A percentile compares a stretch with the other conserved stretches of the same genome.
These are phyloP conservation scores for Cryptomyrus ogoouensis DNA, from an alignment of 2,113 vertebrate genomes.

Conservation along the genomic window DNA sequence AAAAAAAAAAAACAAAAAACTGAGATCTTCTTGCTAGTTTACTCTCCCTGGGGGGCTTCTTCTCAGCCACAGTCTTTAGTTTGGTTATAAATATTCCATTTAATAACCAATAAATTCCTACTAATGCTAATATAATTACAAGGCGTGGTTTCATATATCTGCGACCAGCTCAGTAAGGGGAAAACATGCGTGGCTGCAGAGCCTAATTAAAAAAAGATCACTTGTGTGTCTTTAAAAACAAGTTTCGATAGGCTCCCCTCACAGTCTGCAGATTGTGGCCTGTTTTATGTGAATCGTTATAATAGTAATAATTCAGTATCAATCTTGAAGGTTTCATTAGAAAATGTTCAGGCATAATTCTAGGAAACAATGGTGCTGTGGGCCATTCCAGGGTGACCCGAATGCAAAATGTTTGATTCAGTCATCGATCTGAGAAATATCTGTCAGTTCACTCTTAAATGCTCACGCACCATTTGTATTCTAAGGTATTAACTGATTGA, in stretches of 20 bases:
- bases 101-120: not conserved
- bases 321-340: not conserved
- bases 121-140: not conserved
- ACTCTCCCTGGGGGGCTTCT: not conserved
- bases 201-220: not conserved
- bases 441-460: not conserved
- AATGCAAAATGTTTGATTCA: not conserved
- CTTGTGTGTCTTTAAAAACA: not conserved
- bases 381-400: not conserved
- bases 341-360: not conserved
- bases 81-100: not conserved
- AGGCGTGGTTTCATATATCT: not conserved
- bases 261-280: not conserved
- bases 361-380: not conserved
- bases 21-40: not conserved
- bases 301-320: not conserved
- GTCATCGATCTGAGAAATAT: not conserved
- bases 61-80: not conserved
- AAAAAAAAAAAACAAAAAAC: not conserved
- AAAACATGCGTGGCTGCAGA: not conserved
- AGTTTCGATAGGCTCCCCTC: not conserved
- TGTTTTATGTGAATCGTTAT: not conserved
- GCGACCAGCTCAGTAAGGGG: not conserved
- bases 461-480: not conserved
- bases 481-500: slow-evolving; percentile 16